Conservation (phyloP, 2,797 vertebrate species). For the Phalloptychus januarius region DNA sequence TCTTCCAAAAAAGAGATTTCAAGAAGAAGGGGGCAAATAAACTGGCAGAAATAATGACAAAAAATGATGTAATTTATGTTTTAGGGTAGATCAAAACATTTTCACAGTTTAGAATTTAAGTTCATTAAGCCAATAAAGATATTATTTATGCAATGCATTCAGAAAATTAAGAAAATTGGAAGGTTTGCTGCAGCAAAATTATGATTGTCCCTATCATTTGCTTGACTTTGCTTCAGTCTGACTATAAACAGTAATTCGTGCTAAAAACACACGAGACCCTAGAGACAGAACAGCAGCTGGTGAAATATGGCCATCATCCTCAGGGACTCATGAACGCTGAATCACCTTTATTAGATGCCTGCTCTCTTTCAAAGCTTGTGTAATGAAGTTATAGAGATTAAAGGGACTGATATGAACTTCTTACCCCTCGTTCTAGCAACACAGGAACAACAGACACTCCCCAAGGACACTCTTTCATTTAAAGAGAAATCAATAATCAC, state of each 20-base stretch:
- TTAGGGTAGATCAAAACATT: not conserved
- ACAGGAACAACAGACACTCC: slow-evolving; percentile 34
- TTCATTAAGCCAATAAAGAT: not conserved
- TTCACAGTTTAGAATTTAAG: not conserved
- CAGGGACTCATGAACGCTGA: slow-evolving; percentile 27
- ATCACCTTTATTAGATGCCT: slow-evolving; percentile 40
- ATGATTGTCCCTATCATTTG: not conserved
- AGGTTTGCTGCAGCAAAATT: not conserved
- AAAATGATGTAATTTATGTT: not conserved
- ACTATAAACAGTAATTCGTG: slow-evolving; percentile 13
- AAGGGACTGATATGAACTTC: slow-evolving; percentile 53
- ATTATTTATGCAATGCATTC: not conserved
- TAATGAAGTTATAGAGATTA: slow-evolving; percentile 58
- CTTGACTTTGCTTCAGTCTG: slow-evolving; percentile 14
- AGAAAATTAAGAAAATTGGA: not conserved
- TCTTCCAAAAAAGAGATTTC: not conserved
- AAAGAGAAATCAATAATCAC: slow-evolving; percentile 61
- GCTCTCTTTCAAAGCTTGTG: slow-evolving; percentile 50
- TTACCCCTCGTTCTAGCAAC: slow-evolving; percentile 19
- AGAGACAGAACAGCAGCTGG: slow-evolving; percentile 32
- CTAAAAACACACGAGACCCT: slow-evolving; percentile 22
- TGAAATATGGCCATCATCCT: slow-evolving; percentile 55
- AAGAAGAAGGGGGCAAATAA: not conserved
- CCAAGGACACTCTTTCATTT: slow-evolving; percentile 38
- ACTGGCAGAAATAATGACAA: not conserved